Conservation (phyloP, 1,140 invertebrate genomes). For the Leptinotarsa defecta region DNA sequence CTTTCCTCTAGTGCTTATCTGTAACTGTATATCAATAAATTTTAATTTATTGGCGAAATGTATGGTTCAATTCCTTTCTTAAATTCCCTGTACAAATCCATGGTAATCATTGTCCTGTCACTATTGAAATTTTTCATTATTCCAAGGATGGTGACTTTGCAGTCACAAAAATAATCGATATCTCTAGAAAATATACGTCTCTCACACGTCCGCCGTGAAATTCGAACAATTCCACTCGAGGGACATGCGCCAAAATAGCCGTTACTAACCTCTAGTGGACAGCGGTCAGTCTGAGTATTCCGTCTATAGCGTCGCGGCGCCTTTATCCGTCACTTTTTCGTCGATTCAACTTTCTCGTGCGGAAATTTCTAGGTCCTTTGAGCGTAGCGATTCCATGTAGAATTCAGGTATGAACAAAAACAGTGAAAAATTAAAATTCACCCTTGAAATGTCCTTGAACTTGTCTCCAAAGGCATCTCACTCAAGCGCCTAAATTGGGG, state of each 20-base stretch:
- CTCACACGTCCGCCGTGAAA: neutral
- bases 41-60: no score
- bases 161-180: constrained; percentile 8
- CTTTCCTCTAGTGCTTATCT: no score
- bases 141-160: constrained; percentile 2
- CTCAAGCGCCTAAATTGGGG: neutral
- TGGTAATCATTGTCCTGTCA: no score
- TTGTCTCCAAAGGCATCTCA: neutral
- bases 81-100: no score
- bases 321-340: neutral
- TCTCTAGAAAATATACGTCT: neutral
- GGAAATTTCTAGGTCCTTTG: neutral
- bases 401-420: neutral
- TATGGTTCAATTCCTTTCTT: no score
- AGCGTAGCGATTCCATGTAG: neutral
- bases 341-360: neutral
- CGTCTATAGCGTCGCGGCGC: neutral
- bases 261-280: constrained; percentile 5
- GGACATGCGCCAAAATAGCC: neutral
- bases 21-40: no score
- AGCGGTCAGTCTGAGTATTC: neutral
- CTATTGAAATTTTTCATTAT: no score
- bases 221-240: neutral
- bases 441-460: neutral
- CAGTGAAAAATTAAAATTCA: neutral